These are phyloP conservation scores for Momotus momota DNA, from an alignment of 2,797 vertebrate genomes.

Conservation along the genomic window DNA sequence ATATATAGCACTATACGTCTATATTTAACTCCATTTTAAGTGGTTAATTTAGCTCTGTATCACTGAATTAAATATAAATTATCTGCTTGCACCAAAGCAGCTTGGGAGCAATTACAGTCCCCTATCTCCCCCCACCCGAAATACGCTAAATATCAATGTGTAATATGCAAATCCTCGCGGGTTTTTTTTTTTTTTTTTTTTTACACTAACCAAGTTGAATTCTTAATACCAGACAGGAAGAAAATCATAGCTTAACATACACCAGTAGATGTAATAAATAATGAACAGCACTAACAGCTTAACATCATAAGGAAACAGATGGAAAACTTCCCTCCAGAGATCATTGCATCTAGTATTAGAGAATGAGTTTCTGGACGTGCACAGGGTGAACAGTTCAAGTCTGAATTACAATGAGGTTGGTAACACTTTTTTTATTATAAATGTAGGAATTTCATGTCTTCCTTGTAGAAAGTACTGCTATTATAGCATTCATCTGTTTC, in stretches of 20 bases:
- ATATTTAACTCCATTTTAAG: conserved; percentile 65
- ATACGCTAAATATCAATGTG: conserved; percentile 58
- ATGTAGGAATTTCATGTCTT: conserved; percentile 75
- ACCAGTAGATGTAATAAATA: conserved; percentile 77
- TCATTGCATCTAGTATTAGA: conserved; percentile 77
- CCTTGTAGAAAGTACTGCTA: conserved; percentile 72
- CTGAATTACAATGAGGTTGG: conserved; percentile 79
- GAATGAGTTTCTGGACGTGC: conserved; percentile 78
- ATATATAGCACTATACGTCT: conserved; percentile 28
- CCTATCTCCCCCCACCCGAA: neutral
- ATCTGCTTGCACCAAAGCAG: conserved; percentile 56
- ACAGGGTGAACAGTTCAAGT: conserved; percentile 77
- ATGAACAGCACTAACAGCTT: conserved; percentile 76
- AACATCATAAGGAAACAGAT: conserved; percentile 80
- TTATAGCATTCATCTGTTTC: conserved; percentile 73
- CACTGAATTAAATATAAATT: conserved; percentile 61
- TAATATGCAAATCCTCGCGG: conserved; percentile 58
- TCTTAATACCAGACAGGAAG: conserved; percentile 70
- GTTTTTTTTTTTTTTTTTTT: conserved; percentile 45
- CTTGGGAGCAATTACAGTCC: conserved; percentile 60
- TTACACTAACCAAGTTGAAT: conserved; percentile 62
- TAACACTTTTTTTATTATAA: conserved; percentile 73
- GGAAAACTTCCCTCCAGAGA: conserved; percentile 81
- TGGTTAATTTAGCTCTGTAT: conserved; percentile 63
- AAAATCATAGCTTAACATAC: conserved; percentile 74